Base-by-base conservation (phyloP, 2,888 invertebrate genomes). In the Masnerella sp. region DNA sequence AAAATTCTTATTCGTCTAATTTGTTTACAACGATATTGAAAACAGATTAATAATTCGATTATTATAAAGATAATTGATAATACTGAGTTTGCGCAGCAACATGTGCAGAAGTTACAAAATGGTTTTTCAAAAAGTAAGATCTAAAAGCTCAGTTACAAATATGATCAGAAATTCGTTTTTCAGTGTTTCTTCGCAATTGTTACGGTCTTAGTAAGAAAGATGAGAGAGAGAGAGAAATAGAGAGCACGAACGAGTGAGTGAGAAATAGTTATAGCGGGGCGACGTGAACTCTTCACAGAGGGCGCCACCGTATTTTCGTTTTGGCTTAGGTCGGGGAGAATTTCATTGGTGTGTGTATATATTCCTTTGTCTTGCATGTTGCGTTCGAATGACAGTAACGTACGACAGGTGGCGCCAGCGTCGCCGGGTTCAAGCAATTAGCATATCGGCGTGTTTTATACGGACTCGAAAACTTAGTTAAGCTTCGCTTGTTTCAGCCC, bases 391-490 rank as follows among this genome's bases (percentile, higher is more conserved):
- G n/a, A 18, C 15, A 9, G 18, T 40, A 18, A 18, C 18, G 22
- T n/a, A n/a, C 20, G 17, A n/a, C 5, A 7, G 34, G 25, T 20
- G 34, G 20, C n/a, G 30, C 15, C 52, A 36, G 12, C 20, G 32
- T 15, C 49, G 5, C 5, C 20, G 43, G 56, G 58, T 58, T 45
- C 34, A 43, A 58, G 58, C 58, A 58, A 58, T 58, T 42, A 64
- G 30, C 64, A 54, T 65, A 65, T 65, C 54, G 45, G 12, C 47
- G 38, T 65, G 28, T 62, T 62, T 65, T 65, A 7, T 54, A 67
- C 38, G 47, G 32, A 68, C 51, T 51, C 20, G 36, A 59, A 68
- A 38, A 56, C 7, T 28, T 51, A 68, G 30, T 51, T 43, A 42
- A 58, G 59, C 68, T 51, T 59, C 22, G 49, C 3, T 34, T 0